Conservation (phyloP, 2,113 vertebrate species). For the Polyodon spathula region DNA sequence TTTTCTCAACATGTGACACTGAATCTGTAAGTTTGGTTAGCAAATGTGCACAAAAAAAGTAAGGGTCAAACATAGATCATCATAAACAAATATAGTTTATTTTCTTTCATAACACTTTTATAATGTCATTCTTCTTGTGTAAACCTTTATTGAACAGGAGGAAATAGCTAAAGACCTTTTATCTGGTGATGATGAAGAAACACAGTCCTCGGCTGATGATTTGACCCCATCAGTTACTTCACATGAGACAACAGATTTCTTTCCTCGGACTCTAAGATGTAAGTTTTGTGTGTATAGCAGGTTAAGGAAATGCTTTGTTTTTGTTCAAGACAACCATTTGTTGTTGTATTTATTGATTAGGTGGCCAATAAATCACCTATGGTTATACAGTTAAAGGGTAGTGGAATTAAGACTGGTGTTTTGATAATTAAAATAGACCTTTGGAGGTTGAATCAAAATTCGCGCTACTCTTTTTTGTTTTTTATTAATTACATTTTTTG, state of each 20-base stretch:
- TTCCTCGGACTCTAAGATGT: conserved; percentile 93
- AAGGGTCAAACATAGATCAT: no score
- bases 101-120: conserved; percentile 16
- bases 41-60: no score
- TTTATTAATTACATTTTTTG: no score
- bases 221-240: conserved; percentile 94
- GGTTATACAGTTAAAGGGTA: no score
- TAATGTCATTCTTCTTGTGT: no score
- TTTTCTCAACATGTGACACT: no score
- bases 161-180: conserved; percentile 97
- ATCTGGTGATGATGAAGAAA: conserved; percentile 95
- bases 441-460: no score
- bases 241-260: conserved; percentile 91
- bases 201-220: conserved; percentile 95
- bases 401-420: no score
- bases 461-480: no score
- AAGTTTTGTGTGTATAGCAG: conserved; percentile 37
- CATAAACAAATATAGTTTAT: background rate
- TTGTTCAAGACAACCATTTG: background rate
- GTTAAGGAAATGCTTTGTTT: background rate
- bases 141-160: conserved; percentile 56
- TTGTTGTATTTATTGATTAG: conserved; percentile 7
- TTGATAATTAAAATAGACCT: no score
- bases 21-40: no score
- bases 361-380: no score